phyloP scores from a whole-genome alignment of 1,140 invertebrate species.

The Solen grandis region DNA sequence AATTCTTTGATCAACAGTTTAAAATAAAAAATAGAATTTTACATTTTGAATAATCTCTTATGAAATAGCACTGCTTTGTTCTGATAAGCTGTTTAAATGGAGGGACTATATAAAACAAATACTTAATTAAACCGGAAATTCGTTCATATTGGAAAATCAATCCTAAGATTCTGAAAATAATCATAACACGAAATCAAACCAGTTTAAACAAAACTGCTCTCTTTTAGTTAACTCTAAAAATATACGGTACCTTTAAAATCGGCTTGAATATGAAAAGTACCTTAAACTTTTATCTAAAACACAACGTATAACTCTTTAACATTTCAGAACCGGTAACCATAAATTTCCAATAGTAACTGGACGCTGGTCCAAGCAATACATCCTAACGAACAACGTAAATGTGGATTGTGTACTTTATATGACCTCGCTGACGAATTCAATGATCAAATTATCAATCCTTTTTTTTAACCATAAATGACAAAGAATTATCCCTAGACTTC shows the following conservation, averaged over 20 bases:
- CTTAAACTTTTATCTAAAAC: background rate
- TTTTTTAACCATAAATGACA: no score
- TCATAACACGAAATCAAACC: background rate
- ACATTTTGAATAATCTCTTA: conserved; percentile 4
- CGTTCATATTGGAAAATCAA: background rate
- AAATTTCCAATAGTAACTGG: conserved; percentile 3
- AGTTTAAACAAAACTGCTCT: conserved; percentile 8
- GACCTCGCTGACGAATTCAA: conserved; percentile 9
- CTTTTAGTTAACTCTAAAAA: background rate
- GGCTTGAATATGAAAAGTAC: background rate
- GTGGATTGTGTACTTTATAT: background rate
- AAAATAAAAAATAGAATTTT: conserved; percentile 2
- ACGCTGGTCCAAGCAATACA: background rate
- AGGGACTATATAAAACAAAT: background rate
- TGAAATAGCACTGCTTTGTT: background rate
- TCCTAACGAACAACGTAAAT: background rate
- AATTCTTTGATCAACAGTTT: conserved; percentile 1
- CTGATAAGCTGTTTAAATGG: background rate
- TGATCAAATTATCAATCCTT: no score
- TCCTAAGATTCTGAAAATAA: background rate
- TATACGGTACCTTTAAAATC: background rate
- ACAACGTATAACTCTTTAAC: background rate
- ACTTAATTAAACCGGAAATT: background rate
- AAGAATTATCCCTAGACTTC: no score
- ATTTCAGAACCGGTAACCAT: conserved; percentile 18